phyloP scores from a whole-genome alignment of 2,888 invertebrate genomes.

The Catocala sponsa region DNA sequence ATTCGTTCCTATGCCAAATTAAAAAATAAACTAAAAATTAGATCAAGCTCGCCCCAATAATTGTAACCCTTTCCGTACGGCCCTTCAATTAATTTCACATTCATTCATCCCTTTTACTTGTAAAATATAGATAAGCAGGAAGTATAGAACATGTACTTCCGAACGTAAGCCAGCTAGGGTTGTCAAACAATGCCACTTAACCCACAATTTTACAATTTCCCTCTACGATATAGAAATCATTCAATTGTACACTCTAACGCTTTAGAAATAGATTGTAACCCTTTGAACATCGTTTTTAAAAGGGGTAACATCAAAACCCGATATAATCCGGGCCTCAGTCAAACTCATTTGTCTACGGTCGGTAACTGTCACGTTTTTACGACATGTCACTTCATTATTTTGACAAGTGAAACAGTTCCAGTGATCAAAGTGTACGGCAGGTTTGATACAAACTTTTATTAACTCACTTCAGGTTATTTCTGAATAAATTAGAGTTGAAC shows the following conservation, averaged over 20 bases:
- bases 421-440: constrained; percentile 50
- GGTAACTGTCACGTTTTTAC: constrained; percentile 69
- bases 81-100: constrained; percentile 84
- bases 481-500: constrained; percentile 32
- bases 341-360: constrained; percentile 70
- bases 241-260: constrained; percentile 50
- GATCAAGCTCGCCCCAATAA: constrained; percentile 60
- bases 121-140: constrained; percentile 76
- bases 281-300: constrained; percentile 39
- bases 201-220: constrained; percentile 59
- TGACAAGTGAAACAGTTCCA: constrained; percentile 69
- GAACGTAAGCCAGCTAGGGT: constrained; percentile 61
- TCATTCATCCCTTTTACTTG: constrained; percentile 70
- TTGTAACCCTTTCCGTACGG: constrained; percentile 66
- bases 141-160: constrained; percentile 66
- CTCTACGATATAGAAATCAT: constrained; percentile 21
- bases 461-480: constrained; percentile 36
- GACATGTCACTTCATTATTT: constrained; percentile 74
- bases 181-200: constrained; percentile 67
- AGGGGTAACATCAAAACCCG: constrained; percentile 59
- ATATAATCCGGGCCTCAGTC: constrained; percentile 69
- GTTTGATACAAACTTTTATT: constrained; percentile 49
- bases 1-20: not conserved
- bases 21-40: constrained; percentile 38
- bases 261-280: constrained; percentile 45